A percentile compares a stretch with the other conserved stretches of the same genome.
Conservation (phyloP, 2,797 vertebrate genomes). For the Ibycter americanus region DNA sequence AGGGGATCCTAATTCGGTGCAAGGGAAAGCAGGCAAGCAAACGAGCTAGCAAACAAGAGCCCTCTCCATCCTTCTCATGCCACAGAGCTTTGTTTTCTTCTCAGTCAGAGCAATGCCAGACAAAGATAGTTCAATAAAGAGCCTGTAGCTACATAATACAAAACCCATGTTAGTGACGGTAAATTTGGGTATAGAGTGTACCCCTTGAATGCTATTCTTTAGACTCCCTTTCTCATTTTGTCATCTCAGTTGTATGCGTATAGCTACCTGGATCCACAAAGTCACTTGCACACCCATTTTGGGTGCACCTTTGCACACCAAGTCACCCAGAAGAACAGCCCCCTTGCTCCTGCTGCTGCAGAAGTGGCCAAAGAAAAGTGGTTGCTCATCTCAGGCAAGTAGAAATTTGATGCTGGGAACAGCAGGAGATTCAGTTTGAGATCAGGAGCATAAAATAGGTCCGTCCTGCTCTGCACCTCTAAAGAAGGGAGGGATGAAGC, state of each 20-base stretch:
- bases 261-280: not conserved
- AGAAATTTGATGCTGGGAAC: not conserved
- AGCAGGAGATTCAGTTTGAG: not conserved
- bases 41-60: not conserved
- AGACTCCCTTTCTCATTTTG: not conserved
- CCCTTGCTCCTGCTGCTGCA: not conserved
- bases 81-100: not conserved
- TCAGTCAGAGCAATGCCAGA: not conserved
- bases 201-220: not conserved
- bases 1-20: not conserved
- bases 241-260: not conserved
- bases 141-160: not conserved
- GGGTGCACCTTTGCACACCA: not conserved
- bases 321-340: not conserved
- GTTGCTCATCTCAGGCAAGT: not conserved
- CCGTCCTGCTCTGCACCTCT: not conserved
- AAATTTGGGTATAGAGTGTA: rapidly evolving
- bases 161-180: rapidly evolving
- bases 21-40: not conserved
- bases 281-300: not conserved
- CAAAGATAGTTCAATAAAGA: not conserved
- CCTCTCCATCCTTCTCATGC: not conserved
- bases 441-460: not conserved
- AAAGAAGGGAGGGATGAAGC: not conserved
- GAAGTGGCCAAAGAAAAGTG: not conserved